Percentiles rank a stretch among this genome's conserved stretches.
Conservation (phyloP, 2,113 vertebrate genomes). For the Chelonoidis abingdonii region DNA sequence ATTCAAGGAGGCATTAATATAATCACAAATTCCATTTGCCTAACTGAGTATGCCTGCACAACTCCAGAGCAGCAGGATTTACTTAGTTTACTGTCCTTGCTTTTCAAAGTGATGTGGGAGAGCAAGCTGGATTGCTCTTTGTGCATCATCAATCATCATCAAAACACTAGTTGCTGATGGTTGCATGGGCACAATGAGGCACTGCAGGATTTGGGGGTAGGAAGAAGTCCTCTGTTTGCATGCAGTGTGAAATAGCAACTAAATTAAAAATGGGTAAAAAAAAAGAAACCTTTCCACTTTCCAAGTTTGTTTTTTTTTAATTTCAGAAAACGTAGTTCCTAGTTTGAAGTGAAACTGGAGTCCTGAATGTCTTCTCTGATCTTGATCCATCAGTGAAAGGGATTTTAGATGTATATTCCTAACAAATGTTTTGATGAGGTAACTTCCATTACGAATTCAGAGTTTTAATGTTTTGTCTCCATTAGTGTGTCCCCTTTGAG, state of each 20-base stretch:
- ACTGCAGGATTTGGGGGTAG: fast-evolving
- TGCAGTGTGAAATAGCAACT: background rate
- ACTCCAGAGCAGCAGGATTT: background rate
- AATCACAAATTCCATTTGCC: slow-evolving; percentile 18
- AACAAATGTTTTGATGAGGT: slow-evolving; percentile 60
- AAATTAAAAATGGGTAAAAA: background rate
- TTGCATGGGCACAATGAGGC: background rate
- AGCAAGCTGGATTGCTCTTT: background rate
- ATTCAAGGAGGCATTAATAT: background rate
- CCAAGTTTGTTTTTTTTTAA: background rate
- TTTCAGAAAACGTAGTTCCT: slow-evolving; percentile 31
- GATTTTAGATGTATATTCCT: slow-evolving; percentile 38
- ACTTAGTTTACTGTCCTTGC: background rate
- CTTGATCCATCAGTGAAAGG: slow-evolving; percentile 44
- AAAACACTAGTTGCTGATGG: background rate
- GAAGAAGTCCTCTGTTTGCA: background rate
- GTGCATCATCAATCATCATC: background rate
- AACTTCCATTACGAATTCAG: slow-evolving; percentile 56
- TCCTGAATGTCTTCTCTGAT: slow-evolving; percentile 44
- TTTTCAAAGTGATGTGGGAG: background rate
- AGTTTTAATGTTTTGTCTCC: slow-evolving; percentile 51
- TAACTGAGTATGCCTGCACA: background rate
- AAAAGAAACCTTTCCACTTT: background rate
- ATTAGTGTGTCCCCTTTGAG: slow-evolving; percentile 57
- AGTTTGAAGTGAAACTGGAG: slow-evolving; percentile 42